Conservation (phyloP, 2,888 invertebrate species). For the Dryobota labecula region DNA sequence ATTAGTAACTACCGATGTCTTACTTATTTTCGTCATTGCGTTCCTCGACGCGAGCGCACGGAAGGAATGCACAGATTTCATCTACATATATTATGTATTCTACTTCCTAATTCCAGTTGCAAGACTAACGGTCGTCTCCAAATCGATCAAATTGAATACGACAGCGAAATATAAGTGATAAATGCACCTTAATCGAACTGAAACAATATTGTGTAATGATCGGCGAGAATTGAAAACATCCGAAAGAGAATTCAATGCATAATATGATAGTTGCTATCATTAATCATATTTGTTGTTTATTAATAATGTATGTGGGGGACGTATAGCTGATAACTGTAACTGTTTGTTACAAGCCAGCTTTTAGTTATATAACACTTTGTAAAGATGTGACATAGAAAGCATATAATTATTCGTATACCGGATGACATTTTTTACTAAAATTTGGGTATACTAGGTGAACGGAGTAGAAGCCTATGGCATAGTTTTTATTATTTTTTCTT, state of each 20-base stretch:
- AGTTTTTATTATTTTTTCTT: too few relatives aligned
- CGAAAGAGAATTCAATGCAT: constrained; percentile 70
- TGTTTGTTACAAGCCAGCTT: constrained; percentile 1
- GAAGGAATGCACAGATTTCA: constrained; percentile 68
- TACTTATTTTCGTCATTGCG: constrained; percentile 81
- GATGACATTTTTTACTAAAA: too few relatives aligned
- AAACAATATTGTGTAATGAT: constrained; percentile 75
- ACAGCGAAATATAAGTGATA: constrained; percentile 78
- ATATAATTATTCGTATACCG: neutral
- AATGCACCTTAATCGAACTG: constrained; percentile 73
- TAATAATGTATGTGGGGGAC: constrained; percentile 19
- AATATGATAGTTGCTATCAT: constrained; percentile 63
- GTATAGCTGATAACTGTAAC: constrained; percentile 27
- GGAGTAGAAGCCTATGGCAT: too few relatives aligned
- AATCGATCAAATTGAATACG: constrained; percentile 79
- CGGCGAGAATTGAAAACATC: constrained; percentile 68
- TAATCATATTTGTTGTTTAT: constrained; percentile 56
- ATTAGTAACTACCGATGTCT: constrained; percentile 83
- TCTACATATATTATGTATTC: constrained; percentile 66
- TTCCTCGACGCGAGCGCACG: constrained; percentile 53
- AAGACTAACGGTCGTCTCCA: constrained; percentile 77
- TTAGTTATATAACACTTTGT: neutral
- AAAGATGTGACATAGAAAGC: neutral
- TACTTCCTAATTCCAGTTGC: constrained; percentile 63
- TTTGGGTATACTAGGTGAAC: too few relatives aligned